A percentile compares a stretch with the other conserved stretches of the same genome.
These are phyloP conservation scores for Coregonus clupeaformis DNA, from an alignment of 2,113 vertebrate species.

Conservation along the genomic window DNA sequence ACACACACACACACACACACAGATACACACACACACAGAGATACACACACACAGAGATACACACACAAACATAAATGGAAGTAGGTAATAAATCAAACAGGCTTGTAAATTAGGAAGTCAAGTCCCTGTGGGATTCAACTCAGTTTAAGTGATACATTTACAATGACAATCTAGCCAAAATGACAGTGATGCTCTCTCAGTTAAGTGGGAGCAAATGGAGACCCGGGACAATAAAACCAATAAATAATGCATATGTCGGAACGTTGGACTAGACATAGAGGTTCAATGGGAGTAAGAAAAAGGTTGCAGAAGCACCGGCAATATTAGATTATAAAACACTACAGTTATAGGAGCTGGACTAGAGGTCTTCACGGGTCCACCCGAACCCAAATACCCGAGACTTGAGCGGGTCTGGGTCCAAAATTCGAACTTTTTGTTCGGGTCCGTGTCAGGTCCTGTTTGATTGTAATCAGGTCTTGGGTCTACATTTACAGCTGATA, in stretches of 20 bases:
- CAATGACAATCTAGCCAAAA: slow-evolving; percentile 2
- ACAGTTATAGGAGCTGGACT: not conserved
- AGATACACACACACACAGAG: not conserved
- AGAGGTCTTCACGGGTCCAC: no score
- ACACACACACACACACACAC: not conserved
- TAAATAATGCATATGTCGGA: slow-evolving; percentile 52
- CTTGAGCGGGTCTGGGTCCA: no score
- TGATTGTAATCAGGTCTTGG: no score
- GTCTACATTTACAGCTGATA: no score
- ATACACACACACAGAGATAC: not conserved
- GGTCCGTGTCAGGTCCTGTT: no score
- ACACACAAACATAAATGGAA: no score
- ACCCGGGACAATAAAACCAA: slow-evolving; percentile 14
- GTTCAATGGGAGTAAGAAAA: not conserved
- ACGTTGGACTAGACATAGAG: not conserved
- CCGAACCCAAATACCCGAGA: no score
- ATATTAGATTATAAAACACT: slow-evolving; percentile 12
- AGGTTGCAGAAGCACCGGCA: slow-evolving; percentile 13
- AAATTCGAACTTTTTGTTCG: no score
- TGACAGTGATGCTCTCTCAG: not conserved
- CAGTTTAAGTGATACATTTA: not conserved
- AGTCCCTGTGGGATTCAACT: slow-evolving; percentile 10
- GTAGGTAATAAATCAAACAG: no score
- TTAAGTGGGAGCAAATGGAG: slow-evolving; percentile 11
- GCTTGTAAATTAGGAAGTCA: slow-evolving; percentile 21